These are phyloP conservation scores for Chironomus riparius DNA, from an alignment of 2,888 invertebrate genomes.

Conservation along the genomic window DNA sequence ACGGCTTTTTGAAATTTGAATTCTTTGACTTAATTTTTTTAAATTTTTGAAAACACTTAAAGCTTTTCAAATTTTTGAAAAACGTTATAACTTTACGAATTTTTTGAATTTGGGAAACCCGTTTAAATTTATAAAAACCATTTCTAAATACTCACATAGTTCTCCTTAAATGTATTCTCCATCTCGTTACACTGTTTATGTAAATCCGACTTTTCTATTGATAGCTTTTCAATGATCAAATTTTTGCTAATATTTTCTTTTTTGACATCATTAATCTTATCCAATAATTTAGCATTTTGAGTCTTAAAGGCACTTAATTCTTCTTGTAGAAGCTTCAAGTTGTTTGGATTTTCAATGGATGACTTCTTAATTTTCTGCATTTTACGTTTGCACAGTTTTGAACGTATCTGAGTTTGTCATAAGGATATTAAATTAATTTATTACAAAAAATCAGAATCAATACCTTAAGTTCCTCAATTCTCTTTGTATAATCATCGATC, in stretches of 20 bases:
- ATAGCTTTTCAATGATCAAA: background rate
- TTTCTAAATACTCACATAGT: background rate
- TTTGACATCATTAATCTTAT: background rate
- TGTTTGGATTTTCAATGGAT: background rate
- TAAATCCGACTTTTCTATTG: background rate
- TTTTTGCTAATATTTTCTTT: background rate
- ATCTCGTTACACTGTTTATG: background rate
- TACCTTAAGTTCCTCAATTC: background rate
- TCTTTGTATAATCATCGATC: background rate
- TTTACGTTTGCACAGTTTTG: background rate
- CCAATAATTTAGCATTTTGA: background rate
- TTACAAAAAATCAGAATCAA: too few relatives aligned
- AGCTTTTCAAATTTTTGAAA: too few relatives aligned
- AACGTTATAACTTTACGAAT: too few relatives aligned
- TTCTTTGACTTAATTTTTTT: too few relatives aligned
- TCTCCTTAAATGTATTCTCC: background rate
- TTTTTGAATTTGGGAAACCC: too few relatives aligned
- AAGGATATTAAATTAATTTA: too few relatives aligned
- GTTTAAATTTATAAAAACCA: background rate
- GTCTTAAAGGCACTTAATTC: background rate
- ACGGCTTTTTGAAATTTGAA: too few relatives aligned
- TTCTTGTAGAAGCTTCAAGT: background rate
- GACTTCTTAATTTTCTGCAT: background rate
- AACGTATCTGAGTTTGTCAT: too few relatives aligned
- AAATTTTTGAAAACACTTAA: too few relatives aligned